Conservation (phyloP, 92 coral and sea anemone species). For the Pocillopora meandrina region DNA sequence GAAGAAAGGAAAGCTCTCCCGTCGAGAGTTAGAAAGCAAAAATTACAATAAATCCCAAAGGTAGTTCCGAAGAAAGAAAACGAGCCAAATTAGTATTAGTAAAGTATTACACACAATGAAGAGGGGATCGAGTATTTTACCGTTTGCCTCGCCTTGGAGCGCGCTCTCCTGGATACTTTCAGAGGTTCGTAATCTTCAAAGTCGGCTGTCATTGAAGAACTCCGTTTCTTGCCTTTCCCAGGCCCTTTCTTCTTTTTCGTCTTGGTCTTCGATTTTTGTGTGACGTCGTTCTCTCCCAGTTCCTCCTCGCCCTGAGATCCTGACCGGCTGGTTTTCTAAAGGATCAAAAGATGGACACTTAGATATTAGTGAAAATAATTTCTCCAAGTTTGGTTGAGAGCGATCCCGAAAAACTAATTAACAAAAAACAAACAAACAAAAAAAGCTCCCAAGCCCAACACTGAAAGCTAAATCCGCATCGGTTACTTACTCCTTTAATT, state of each 20-base stretch:
- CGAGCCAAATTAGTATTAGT: too few species aligned
- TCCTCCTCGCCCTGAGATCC: slow-evolving; percentile 66
- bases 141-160: slow-evolving; percentile 39
- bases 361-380: not conserved
- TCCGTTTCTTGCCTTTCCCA: slow-evolving; percentile 66
- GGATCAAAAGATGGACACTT: not conserved
- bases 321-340: slow-evolving; percentile 42
- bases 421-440: not conserved
- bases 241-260: slow-evolving; percentile 73
- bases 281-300: slow-evolving; percentile 52
- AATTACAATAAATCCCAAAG: too few species aligned
- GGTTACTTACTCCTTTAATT: slow-evolving; percentile 42
- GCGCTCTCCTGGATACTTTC: slow-evolving; percentile 33
- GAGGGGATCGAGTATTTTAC: slow-evolving; percentile 15
- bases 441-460: not conserved
- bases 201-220: slow-evolving; percentile 47
- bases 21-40: too few species aligned
- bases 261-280: slow-evolving; percentile 47
- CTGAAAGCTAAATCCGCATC: not conserved
- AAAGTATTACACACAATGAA: not conserved
- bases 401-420: not conserved
- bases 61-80: too few species aligned
- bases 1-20: not conserved
- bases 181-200: slow-evolving; percentile 43
- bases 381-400: not conserved